Conservation (phyloP, 2,797 vertebrate genomes). For the Liasis olivaceus region DNA sequence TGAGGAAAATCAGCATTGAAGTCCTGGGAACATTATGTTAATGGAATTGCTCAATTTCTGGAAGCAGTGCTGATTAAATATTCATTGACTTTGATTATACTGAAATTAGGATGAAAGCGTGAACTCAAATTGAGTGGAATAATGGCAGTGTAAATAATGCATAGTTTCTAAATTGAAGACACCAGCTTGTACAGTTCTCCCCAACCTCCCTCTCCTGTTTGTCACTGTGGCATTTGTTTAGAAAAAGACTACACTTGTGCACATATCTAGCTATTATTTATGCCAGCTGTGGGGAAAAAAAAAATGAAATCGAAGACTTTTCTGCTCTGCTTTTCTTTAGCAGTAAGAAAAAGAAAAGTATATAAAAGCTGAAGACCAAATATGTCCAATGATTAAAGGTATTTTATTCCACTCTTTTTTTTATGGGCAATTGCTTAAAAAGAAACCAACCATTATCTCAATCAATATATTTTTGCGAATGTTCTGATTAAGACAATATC, state of each 20-base stretch:
- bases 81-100: slow-evolving; percentile 91
- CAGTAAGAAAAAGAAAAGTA: slow-evolving; percentile 53
- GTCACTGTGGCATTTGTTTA: slow-evolving; percentile 80
- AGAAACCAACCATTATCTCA: background rate
- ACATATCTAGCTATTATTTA: slow-evolving; percentile 70
- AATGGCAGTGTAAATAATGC: slow-evolving; percentile 89
- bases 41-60: slow-evolving; percentile 87
- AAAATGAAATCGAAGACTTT: slow-evolving; percentile 65
- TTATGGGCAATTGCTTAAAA: background rate
- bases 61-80: slow-evolving; percentile 90
- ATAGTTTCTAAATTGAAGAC: slow-evolving; percentile 88
- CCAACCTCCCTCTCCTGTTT: slow-evolving; percentile 63
- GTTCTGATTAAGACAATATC: background rate
- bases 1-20: slow-evolving; percentile 78
- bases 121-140: slow-evolving; percentile 86
- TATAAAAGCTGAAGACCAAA: slow-evolving; percentile 36
- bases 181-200: slow-evolving; percentile 75
- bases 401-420: background rate
- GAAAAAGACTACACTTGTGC: slow-evolving; percentile 73
- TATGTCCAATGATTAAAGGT: background rate
- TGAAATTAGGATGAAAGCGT: slow-evolving; percentile 88
- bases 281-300: slow-evolving; percentile 69
- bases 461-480: background rate
- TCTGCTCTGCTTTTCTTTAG: slow-evolving; percentile 53
- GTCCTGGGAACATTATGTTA: slow-evolving; percentile 85